Percentiles rank a stretch among this genome's conserved stretches.
Evolutionary conservation across 2,888 invertebrate species (phyloP).

Genomic region (Lithophane socia): DNA sequence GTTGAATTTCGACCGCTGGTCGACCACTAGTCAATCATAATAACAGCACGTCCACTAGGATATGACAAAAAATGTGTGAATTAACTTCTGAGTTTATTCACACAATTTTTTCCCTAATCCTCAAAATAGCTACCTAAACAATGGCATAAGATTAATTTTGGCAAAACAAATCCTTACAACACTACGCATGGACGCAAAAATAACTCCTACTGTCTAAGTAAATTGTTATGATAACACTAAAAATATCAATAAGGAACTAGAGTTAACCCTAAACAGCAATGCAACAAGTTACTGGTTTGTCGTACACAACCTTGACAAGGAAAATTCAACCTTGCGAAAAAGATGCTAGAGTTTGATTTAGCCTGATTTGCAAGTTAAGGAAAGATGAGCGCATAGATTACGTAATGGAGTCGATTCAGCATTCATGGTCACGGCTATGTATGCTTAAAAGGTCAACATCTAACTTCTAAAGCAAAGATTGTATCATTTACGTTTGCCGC

Average conservation of each 20-base stretch:
- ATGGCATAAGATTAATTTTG: neutral
- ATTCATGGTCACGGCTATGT: conserved; percentile 86
- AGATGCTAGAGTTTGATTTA: conserved; percentile 47
- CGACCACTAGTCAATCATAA: too few relatives aligned
- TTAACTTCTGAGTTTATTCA: neutral
- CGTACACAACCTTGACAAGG: conserved; percentile 28
- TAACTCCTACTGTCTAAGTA: conserved; percentile 23
- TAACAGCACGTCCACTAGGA: neutral
- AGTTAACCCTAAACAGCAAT: conserved; percentile 73
- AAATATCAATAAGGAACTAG: conserved; percentile 76
- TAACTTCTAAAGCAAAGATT: conserved; percentile 75
- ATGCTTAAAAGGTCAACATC: conserved; percentile 83
- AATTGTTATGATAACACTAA: conserved; percentile 67
- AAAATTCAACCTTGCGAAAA: conserved; percentile 41
- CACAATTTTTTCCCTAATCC: neutral
- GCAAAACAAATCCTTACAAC: conserved; percentile 1
- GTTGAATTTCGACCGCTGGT: too few relatives aligned
- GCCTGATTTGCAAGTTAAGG: conserved; percentile 65
- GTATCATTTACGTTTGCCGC: conserved; percentile 62
- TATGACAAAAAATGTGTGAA: conserved; percentile 3
- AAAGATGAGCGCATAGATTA: conserved; percentile 84
- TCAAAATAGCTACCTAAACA: neutral
- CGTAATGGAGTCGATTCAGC: conserved; percentile 85
- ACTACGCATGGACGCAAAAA: conserved; percentile 18
- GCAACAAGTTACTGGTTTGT: conserved; percentile 75